These are phyloP conservation scores for Arctia plantaginis DNA, from an alignment of 2,888 invertebrate genomes.

Conservation along the genomic window DNA sequence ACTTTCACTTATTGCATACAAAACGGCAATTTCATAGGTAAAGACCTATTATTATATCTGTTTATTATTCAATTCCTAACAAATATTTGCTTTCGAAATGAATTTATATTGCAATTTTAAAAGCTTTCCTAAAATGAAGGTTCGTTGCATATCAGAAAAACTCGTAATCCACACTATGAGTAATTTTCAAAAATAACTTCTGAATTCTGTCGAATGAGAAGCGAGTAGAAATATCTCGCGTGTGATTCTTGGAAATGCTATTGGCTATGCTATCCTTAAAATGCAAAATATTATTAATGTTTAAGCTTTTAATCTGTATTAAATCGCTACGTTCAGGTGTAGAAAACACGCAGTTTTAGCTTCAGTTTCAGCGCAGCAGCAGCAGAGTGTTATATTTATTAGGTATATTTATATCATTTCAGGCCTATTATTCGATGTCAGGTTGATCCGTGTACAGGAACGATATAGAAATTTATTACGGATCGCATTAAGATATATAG, in stretches of 20 bases:
- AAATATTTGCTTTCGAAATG: too few species aligned
- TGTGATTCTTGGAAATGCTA: neutral
- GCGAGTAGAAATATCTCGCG: neutral
- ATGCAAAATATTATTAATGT: neutral
- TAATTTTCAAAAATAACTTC: neutral
- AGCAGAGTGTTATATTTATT: slow-evolving; percentile 38
- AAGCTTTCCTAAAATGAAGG: neutral
- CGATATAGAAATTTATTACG: slow-evolving; percentile 9
- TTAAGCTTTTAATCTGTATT: neutral
- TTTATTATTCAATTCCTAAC: too few species aligned
- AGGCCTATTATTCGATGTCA: slow-evolving; percentile 42
- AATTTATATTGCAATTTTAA: too few species aligned
- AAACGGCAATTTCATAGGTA: too few species aligned
- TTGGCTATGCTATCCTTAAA: too few species aligned
- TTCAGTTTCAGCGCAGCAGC: slow-evolving; percentile 27
- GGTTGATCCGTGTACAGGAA: slow-evolving; percentile 35
- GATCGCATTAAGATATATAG: neutral
- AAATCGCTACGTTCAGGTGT: slow-evolving; percentile 18
- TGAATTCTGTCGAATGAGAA: neutral
- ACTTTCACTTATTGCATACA: too few species aligned
- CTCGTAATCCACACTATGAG: neutral
- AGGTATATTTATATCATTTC: slow-evolving; percentile 42
- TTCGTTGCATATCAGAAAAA: neutral
- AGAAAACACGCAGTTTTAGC: too few species aligned
- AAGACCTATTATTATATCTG: too few species aligned